Evolutionary conservation across 2,888 invertebrate genomes (phyloP), one percentile per base, ranked within the genome.

Genomic region (Pheosia tremula): DNA sequence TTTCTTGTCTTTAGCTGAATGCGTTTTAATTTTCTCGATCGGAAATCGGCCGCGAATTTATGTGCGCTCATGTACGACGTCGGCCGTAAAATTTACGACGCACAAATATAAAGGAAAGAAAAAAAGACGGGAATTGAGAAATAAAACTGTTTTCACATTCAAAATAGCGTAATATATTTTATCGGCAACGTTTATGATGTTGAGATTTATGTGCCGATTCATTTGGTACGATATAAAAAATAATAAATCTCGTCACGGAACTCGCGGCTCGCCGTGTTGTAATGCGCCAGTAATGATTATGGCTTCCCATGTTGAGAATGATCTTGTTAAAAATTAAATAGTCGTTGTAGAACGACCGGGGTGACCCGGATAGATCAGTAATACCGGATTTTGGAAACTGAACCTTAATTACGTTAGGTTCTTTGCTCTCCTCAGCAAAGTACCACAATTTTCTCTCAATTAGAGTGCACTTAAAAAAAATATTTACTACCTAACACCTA

Each of bases 91-190:
- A 80, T 87, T 86, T 85, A 87, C 82, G 83, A 85, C 77, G 64
- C 36, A 58, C 64, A 63, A 71, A 69, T 70, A 74, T 65, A 75
- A 78, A 72, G 71, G 74, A 79, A 82, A 80, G 78, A 81, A 83
- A 81, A 83, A 82, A 83, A 79, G 55, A 55, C 55, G 68, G 75
- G 80, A 82, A 86, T 86, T 84, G 83, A 85, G 84, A 85, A 86
- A 87, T 86, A 85, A 87, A 86, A 87, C 79, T 85, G 84, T 85
- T 84, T 80, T 81, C 82, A 80, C 83, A 83, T 88, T 86, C 81
- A 85, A 86, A 86, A 85, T 80, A 83, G 79, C 79, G 79, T 81
- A 77, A 81, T 83, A 83, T 84, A 84, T 84, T 86, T 85, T 84
- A 85, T 84, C 79, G 79, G 71, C 69, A 77, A 80, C 82, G 74